Base-by-base conservation (phyloP, 2,113 vertebrate species). In the Phylloscopus trochilus region DNA sequence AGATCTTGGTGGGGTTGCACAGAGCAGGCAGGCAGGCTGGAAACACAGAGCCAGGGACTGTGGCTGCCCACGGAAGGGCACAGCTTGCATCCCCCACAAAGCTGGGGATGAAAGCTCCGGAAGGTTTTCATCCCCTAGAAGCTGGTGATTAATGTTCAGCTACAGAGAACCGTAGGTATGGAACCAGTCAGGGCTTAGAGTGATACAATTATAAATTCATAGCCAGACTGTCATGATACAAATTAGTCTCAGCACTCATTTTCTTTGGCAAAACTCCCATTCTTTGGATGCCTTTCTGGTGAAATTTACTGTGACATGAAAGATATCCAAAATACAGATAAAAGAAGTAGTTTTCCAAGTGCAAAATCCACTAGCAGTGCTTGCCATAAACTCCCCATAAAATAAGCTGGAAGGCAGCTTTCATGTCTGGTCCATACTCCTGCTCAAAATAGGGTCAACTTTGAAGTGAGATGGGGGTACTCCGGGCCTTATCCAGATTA, bases 181-280 rank as follows among this genome's bases (percentile, higher is more conserved):
- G 53, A 85, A 91, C 37, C 62, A 79, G 86, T 6, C 41, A n/a
- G 49, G 41, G 66, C 73, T 82, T 37, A 52, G 41, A 87, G 51
- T 14, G 43, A 64, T 73, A 37, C 31, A 84, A 87, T 84, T 95
- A 95, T 46, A 85, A 85, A 92, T 93, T 93, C 94, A 91, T 58
- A 85, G 87, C 87, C 91, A 95, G 84, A 92, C 91, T 91, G 91
- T 76, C 87, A 79, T 55, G 81, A 84, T 87, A 93, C 87, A 85
- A 89, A 93, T 84, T 73, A 95, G 81, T 69, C 89, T 95, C 89
- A 82, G 74, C 53, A 83, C 53, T 91, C 77, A 56, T 83, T 87
- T 77, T 91, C 37, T 89, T 90, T 93, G 92, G 95, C 94, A 95
- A 93, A 83, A 75, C 56, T 95, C 91, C 82, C 92, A 87, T 80